Evolutionary conservation across 1,140 invertebrate species (phyloP).

Genomic region (Apis florea): DNA sequence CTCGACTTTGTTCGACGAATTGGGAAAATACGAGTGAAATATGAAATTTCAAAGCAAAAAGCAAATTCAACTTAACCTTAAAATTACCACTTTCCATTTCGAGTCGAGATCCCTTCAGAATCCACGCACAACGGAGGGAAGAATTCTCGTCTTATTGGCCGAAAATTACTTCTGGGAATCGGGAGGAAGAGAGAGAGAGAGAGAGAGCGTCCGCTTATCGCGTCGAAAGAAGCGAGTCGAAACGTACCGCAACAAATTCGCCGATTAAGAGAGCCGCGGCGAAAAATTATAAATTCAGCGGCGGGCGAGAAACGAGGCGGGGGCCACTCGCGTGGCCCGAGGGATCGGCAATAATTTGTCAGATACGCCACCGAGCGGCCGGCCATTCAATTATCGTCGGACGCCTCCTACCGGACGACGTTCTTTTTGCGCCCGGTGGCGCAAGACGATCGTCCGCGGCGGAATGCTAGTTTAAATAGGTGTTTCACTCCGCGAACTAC

Average conservation of each 20-base stretch:
- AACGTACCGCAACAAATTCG: conserved; percentile 19
- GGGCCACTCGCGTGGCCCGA: neutral
- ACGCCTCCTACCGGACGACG: conserved; percentile 4
- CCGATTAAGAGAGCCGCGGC: conserved; percentile 3
- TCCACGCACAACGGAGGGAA: too few species aligned
- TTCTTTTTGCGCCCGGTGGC: conserved; percentile 37
- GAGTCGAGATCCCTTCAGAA: too few species aligned
- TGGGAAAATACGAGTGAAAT: too few species aligned
- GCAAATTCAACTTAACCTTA: too few species aligned
- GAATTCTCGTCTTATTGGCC: neutral
- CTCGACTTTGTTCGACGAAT: too few species aligned
- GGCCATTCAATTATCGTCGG: conserved; percentile 46
- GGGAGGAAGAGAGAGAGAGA: neutral
- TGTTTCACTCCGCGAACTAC: conserved; percentile 51
- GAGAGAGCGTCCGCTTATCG: neutral
- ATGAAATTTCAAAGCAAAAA: too few species aligned
- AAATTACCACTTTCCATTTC: too few species aligned
- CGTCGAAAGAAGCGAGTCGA: neutral
- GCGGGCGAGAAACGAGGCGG: neutral
- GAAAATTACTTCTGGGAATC: conserved; percentile 24
- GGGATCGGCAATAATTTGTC: conserved; percentile 49
- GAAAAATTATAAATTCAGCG: conserved; percentile 19
- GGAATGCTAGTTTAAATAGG: conserved; percentile 61
- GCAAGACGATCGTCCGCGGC: conserved; percentile 47
- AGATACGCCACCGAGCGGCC: conserved; percentile 8